phyloP scores from a whole-genome alignment of 2,888 invertebrate genomes.

The Aelia acuminata region DNA sequence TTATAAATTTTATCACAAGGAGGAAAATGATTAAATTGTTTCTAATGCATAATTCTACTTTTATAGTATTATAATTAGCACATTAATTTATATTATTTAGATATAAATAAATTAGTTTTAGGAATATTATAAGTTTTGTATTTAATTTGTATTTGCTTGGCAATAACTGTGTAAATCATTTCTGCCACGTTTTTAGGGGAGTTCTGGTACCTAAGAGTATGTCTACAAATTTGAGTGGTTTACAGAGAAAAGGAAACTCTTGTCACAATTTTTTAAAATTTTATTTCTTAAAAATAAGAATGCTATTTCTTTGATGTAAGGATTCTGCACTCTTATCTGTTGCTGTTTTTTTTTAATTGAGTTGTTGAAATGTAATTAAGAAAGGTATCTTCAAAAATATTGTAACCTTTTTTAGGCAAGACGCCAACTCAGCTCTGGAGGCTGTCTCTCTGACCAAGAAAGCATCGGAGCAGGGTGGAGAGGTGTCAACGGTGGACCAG shows the following conservation, averaged over 20 bases:
- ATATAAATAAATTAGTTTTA: background rate
- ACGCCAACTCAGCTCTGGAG: constrained; percentile 81
- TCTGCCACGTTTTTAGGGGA: background rate
- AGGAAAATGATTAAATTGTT: background rate
- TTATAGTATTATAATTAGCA: background rate
- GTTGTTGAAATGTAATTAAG: background rate
- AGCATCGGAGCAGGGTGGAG: constrained; percentile 77
- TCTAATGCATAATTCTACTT: background rate
- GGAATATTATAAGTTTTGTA: no score
- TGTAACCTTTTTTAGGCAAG: constrained; percentile 73
- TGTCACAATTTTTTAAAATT: no score
- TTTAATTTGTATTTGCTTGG: no score
- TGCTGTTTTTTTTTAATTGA: background rate
- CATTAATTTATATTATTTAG: background rate
- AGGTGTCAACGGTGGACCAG: constrained; percentile 69
- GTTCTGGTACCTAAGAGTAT: background rate
- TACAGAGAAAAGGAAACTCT: no score
- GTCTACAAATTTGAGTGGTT: no score
- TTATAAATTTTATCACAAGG: background rate
- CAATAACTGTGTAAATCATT: no score
- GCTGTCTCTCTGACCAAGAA: constrained; percentile 89
- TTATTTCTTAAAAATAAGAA: no score
- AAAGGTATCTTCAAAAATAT: background rate
- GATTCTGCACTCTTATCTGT: no score
- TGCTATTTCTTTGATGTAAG: no score